These are phyloP conservation scores for Sebastes aleutianus DNA, from an alignment of 2,797 vertebrate genomes.

Conservation along the genomic window DNA sequence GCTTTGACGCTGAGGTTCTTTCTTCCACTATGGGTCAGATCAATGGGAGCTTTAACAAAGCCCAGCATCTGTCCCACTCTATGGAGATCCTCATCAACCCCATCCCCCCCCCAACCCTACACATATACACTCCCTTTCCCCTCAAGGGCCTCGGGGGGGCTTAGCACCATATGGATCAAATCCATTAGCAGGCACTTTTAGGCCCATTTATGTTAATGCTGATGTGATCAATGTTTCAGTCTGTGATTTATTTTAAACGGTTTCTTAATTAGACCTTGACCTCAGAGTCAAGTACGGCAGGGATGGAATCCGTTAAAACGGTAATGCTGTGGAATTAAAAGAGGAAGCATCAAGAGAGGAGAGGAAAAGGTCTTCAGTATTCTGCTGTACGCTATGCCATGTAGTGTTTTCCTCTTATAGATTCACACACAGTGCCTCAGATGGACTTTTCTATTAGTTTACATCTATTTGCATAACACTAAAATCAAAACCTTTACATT, in stretches of 20 bases:
- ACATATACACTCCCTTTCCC: slow-evolving; percentile 6
- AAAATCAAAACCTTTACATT: background rate
- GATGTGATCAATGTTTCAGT: slow-evolving; percentile 71
- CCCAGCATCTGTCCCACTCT: background rate
- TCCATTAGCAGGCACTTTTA: slow-evolving; percentile 70
- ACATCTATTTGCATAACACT: background rate
- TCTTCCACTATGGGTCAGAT: background rate
- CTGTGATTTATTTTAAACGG: slow-evolving; percentile 64
- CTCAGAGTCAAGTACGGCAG: slow-evolving; percentile 52
- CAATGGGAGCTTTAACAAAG: slow-evolving; percentile 8
- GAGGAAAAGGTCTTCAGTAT: background rate
- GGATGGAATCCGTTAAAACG: slow-evolving; percentile 26
- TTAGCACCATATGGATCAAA: slow-evolving; percentile 70
- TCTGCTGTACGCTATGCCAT: background rate
- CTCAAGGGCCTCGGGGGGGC: slow-evolving; percentile 10
- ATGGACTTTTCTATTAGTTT: background rate
- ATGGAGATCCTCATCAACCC: background rate
- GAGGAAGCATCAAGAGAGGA: background rate
- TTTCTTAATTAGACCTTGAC: slow-evolving; percentile 76
- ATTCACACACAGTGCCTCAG: background rate
- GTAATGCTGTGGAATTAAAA: slow-evolving; percentile 30
- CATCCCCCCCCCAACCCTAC: background rate
- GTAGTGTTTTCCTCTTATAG: background rate
- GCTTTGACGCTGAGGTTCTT: background rate
- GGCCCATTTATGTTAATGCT: slow-evolving; percentile 62